Percentiles rank a stretch among this genome's conserved stretches.
These are phyloP conservation scores for Synaphobranchus kaupii DNA, from an alignment of 2,797 vertebrate genomes.

Conservation along the genomic window DNA sequence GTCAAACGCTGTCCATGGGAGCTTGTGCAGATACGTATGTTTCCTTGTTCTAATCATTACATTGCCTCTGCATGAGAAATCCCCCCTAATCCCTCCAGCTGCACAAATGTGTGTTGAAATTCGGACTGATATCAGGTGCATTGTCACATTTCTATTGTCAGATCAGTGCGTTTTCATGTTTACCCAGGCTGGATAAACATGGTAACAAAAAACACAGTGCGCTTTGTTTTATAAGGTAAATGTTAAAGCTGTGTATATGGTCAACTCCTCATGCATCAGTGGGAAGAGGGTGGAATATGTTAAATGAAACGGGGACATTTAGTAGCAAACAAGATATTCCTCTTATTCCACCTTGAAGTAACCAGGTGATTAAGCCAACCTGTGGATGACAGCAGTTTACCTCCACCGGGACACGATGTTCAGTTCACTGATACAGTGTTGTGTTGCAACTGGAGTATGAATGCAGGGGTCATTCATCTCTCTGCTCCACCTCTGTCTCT, in stretches of 20 bases:
- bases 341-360: not conserved
- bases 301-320: not conserved
- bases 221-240: not conserved
- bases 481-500: not conserved
- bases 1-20: not conserved
- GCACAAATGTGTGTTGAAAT: not conserved
- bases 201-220: not conserved
- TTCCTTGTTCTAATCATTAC: not conserved
- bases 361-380: not conserved
- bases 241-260: not conserved
- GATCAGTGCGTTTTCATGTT: not conserved
- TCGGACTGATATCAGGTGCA: not conserved
- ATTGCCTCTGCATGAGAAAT: conserved; percentile 7
- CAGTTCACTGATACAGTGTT: not conserved
- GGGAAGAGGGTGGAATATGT: not conserved
- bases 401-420: not conserved
- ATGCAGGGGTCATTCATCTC: not conserved
- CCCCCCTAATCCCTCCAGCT: not conserved
- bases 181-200: too few relatives aligned
- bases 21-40: not conserved
- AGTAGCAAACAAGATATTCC: not conserved
- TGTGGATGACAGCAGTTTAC: not conserved
- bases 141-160: not conserved
- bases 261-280: not conserved
- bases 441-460: not conserved